Conservation (phyloP, 2,888 invertebrate genomes). For the Cephus nigrinus region DNA sequence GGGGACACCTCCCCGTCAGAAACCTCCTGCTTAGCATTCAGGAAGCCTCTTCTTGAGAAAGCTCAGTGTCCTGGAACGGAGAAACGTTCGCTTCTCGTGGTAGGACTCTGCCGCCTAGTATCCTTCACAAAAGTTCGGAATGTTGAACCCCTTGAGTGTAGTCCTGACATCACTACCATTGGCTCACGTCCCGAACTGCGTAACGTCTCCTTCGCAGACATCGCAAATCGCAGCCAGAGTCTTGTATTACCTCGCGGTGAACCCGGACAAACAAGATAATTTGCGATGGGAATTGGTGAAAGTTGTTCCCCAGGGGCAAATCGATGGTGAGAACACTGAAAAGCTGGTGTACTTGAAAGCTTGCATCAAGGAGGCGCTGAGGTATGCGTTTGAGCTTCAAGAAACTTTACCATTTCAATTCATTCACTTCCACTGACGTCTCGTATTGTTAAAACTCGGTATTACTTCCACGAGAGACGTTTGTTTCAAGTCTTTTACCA, state of each 20-base stretch:
- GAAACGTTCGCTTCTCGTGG: not conserved
- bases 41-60: not conserved
- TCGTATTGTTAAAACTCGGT: not conserved
- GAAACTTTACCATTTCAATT: not conserved
- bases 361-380: constrained; percentile 16
- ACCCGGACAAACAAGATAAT: constrained; percentile 63
- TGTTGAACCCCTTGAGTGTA: not conserved
- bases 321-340: constrained; percentile 56
- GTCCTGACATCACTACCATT: not conserved
- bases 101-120: not conserved
- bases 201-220: constrained; percentile 38
- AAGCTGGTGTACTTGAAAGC: constrained; percentile 62
- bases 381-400: not conserved
- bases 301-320: constrained; percentile 34
- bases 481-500: not conserved
- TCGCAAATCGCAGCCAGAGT: constrained; percentile 51
- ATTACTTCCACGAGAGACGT: not conserved
- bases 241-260: constrained; percentile 64
- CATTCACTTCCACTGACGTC: not conserved
- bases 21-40: not conserved
- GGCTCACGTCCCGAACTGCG: not conserved
- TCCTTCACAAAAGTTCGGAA: not conserved
- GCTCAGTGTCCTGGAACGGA: not conserved
- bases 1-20: not conserved
- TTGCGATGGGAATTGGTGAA: constrained; percentile 57